Percentiles rank a stretch among this genome's conserved stretches.
Conservation (phyloP, 2,113 vertebrate genomes). For the Todiramphus saurophagus region DNA sequence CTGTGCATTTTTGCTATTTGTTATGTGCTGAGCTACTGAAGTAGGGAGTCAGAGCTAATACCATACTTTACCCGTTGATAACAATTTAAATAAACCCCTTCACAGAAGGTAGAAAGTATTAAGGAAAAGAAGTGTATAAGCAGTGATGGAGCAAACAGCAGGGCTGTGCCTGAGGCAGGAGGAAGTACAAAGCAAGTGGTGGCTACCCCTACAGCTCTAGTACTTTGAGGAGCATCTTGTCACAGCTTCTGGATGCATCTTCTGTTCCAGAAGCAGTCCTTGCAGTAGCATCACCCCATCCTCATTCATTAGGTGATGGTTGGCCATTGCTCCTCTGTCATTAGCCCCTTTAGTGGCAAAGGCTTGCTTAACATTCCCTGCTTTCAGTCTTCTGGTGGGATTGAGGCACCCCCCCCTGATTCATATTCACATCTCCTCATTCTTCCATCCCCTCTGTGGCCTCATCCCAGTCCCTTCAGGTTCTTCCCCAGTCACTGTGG, state of each 20-base stretch:
- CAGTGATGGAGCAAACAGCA: not conserved
- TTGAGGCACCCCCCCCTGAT: not conserved
- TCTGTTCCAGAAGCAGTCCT: not conserved
- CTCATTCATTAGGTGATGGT: not conserved
- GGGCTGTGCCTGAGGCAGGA: not conserved
- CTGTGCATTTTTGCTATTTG: not conserved
- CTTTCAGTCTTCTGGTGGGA: not conserved
- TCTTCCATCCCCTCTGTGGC: not conserved
- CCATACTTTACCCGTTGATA: not conserved
- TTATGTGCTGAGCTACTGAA: not conserved
- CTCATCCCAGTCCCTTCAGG: not conserved
- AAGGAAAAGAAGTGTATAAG: not conserved
- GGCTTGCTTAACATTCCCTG: not conserved
- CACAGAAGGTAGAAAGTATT: not conserved
- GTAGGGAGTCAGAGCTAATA: not conserved
- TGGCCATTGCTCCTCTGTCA: not conserved
- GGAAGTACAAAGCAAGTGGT: not conserved
- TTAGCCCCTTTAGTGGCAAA: not conserved
- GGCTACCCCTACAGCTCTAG: not conserved
- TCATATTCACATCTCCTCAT: not conserved
- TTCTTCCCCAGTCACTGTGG: not conserved
- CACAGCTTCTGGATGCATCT: not conserved
- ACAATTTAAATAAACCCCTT: not conserved
- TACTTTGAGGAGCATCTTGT: not conserved
- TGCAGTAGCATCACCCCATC: not conserved